Evolutionary conservation across 2,888 invertebrate genomes (phyloP), one percentile per base, ranked within the genome.

Genomic region (Tetragonisca angustula): DNA sequence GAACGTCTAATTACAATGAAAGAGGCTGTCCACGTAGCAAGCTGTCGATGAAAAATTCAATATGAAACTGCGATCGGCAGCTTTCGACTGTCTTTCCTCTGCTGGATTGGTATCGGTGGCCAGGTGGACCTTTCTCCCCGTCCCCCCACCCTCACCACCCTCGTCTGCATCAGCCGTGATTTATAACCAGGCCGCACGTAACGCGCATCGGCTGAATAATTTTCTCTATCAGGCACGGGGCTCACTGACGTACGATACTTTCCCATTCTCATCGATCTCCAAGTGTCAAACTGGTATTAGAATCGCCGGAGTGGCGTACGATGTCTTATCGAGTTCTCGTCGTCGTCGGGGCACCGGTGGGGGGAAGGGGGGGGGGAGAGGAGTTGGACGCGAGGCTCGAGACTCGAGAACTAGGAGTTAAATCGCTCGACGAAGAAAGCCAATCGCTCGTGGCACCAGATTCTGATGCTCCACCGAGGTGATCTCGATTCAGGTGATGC

Each of bases 191-290:
- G 76, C 75, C 68, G 69, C 74, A 56, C 43, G 75, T 73, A 67
- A 70, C 72, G 85, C 62, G 65, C 81, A 50, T 74, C 79, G 77
- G 70, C 75, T 70, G 82, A 88, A 88, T 88, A 84, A 88, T 88
- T 88, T 81, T 87, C 83, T 80, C 79, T 72, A 27, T 54, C 74
- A 43, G 24, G 72, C 70, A 36, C 65, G 72, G 71, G 43, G 43
- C 43, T 43, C 59, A 24, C 67, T 75, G 84, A 86, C 73, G 81
- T 80, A 83, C 88, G 89, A 89, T 86, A 87, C 86, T 87, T 88
- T 87, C 81, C 85, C 89, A 87, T 88, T 82, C 89, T 83, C 88
- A 88, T 88, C 88, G 89, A 88, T 88, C 89, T 86, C 89, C 62
- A 85, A 87, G 89, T 89, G 87, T 88, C 88, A 80, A 88, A 88